Conservation (phyloP, 2,888 invertebrate genomes). For the Lepidochitona cinerea region DNA sequence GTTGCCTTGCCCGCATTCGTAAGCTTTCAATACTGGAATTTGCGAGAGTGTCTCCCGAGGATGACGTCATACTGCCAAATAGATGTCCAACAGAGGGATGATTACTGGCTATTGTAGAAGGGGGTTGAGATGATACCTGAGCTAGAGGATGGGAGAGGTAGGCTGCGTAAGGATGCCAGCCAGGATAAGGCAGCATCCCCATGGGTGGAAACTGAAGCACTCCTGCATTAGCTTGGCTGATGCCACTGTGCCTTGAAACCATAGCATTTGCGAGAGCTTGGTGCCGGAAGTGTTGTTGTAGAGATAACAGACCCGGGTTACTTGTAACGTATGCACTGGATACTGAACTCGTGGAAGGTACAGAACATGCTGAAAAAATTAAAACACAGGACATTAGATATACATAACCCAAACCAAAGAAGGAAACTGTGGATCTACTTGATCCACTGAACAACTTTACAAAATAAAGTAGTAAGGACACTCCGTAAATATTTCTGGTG, state of each 20-base stretch:
- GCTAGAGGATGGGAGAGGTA: conserved; percentile 6
- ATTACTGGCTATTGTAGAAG: neutral
- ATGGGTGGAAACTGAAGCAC: conserved; percentile 10
- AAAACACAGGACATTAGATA: too few species aligned
- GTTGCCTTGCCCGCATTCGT: conserved; percentile 50
- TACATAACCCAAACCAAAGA: too few species aligned
- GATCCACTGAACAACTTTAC: too few species aligned
- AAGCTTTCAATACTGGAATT: conserved; percentile 83
- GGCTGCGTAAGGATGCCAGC: conserved; percentile 12
- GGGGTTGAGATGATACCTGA: conserved; percentile 1
- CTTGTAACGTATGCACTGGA: neutral
- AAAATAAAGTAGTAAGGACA: too few species aligned
- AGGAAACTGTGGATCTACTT: too few species aligned
- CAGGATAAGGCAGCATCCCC: conserved; percentile 7
- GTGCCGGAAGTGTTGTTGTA: conserved; percentile 22
- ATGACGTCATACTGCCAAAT: neutral
- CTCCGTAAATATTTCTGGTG: too few species aligned
- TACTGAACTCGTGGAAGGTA: too few species aligned
- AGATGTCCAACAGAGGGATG: neutral
- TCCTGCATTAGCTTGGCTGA: neutral
- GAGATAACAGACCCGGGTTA: neutral
- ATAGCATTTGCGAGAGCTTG: conserved; percentile 28
- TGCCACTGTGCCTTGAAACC: conserved; percentile 15
- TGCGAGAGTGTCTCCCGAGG: conserved; percentile 82
- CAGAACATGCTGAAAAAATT: too few species aligned